Base-by-base conservation (phyloP, 2,888 invertebrate genomes). In the Yponomeuta cagnagella region DNA sequence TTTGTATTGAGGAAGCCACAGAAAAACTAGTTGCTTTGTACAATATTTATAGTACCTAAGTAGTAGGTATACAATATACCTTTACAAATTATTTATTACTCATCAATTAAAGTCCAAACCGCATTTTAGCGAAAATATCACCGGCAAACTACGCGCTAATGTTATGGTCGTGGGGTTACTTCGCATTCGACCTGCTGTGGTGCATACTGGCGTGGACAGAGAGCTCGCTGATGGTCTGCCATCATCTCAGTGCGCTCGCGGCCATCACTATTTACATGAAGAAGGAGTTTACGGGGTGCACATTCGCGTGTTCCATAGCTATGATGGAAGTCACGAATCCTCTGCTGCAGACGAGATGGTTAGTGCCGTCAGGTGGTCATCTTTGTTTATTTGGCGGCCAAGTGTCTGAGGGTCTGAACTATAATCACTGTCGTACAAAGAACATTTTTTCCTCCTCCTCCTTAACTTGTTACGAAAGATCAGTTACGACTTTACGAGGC, bases 281-380 rank as follows among this genome's bases (percentile, higher is more conserved):
- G 69, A 94, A 92, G 73, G 85, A 88, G 1, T 79, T 82, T 73
- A 86, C 92, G 0, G 94, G 94, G 5, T 93, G 92, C 75, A 91
- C 92, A 58, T 92, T 93, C 65, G 83, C 92, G 2, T 94, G 94
- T 74, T 90, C 92, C 3, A 78, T 94, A 31, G 93, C 93, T 0
- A 82, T 93, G 69, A 82, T 94, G 87, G 95, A 95, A 83, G 75
- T 94, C 48, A 94, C 94, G 1, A 95, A 95, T 80, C 95, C 95
- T 10, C 81, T 94, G 66, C 85, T 95, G 37, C 95, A 95, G 85
- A 80, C 85, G 37, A 85, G 95, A 81, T 95, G 95, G 95, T 94
- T 72, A 71, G 82, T 79, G 65, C n/a, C 23, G 31, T 4, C 15
- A 1, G 52, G 12, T 58, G 12, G 15, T 12, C 15, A 58, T 12